Evolutionary conservation across 2,797 vertebrate genomes (phyloP).

Genomic region (Malacoraja senta): DNA sequence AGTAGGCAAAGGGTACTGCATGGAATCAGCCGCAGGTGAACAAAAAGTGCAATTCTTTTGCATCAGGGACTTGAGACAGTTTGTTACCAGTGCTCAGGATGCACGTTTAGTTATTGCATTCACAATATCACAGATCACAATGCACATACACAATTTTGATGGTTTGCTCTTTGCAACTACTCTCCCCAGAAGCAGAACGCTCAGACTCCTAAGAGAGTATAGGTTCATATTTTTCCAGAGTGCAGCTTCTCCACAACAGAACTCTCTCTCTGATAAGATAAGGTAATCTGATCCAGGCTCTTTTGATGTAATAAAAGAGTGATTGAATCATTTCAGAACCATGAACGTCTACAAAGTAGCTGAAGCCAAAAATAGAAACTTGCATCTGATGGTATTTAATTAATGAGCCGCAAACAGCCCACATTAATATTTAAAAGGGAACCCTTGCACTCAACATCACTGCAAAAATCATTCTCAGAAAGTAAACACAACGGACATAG

Average conservation of each 20-base stretch:
- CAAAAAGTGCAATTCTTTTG: not conserved
- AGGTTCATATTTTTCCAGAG: not conserved
- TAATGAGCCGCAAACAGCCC: not conserved
- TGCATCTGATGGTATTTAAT: not conserved
- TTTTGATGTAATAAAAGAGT: not conserved
- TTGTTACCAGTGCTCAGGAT: not conserved
- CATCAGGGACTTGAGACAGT: not conserved
- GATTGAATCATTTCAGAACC: not conserved
- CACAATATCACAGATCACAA: not conserved
- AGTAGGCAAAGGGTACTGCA: no score
- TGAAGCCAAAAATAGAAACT: not conserved
- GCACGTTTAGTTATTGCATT: not conserved
- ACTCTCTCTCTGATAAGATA: not conserved
- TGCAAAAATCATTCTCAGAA: slow-evolving; percentile 19
- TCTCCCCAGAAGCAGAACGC: not conserved
- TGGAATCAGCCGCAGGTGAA: no score
- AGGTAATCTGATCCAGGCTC: no score
- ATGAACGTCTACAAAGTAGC: not conserved
- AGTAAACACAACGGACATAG: not conserved
- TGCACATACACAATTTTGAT: not conserved
- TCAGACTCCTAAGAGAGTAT: not conserved
- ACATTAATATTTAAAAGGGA: slow-evolving; percentile 20
- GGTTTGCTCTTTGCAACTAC: not conserved
- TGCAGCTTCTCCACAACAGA: not conserved
- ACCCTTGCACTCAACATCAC: not conserved